Base-by-base conservation (phyloP, 23 tunicate genomes). In the Diplosoma virens region DNA sequence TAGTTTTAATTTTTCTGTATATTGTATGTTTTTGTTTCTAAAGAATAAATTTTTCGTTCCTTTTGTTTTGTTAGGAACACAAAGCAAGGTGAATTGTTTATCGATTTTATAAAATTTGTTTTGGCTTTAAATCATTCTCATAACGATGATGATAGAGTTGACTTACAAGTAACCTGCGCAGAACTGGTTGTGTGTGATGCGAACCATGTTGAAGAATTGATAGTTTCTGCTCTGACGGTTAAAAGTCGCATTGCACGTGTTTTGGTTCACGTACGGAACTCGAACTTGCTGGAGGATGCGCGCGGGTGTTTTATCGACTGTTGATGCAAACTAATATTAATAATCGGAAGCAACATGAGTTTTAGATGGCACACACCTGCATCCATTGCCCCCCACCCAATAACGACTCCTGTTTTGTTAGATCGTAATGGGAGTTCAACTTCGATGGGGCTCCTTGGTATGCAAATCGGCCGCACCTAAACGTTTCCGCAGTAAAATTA, bases 351-450 rank as follows among this genome's bases (percentile, higher is more conserved):
- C n/a, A 16, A 46, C 16, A 46, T 46, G 16, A 46, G 16, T 11
- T 46, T 46, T 11, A 11, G 16, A 11, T 16, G n/a, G n/a, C n/a
- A n/a, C n/a, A n/a, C n/a, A n/a, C n/a, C n/a, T n/a, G n/a, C n/a
- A 81, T 83, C 83, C 2, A 68, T 77, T 18, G 41, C 33, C 24
- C 95, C 87, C 95, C 95, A 87, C 11, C 95, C 95, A 30, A 75
- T 61, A 7, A 87, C 76, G 0, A 87, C 83, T 1, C 95, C 95
- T 2, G 79, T 47, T 32, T 76, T 68, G 1, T 33, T 36, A 58
- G 56, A 68, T 18, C 33, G 32, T 54, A 76, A 58, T 24, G 83
- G 95, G 18, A 87, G 69, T 9, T 30, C 24, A 47, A 73, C 36
- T 70, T 87, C 79, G 27, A 73, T 25, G 21, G 54, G 74, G 14